These are phyloP conservation scores for Temnothorax ravouxi DNA, from an alignment of 2,888 invertebrate species.

Conservation along the genomic window DNA sequence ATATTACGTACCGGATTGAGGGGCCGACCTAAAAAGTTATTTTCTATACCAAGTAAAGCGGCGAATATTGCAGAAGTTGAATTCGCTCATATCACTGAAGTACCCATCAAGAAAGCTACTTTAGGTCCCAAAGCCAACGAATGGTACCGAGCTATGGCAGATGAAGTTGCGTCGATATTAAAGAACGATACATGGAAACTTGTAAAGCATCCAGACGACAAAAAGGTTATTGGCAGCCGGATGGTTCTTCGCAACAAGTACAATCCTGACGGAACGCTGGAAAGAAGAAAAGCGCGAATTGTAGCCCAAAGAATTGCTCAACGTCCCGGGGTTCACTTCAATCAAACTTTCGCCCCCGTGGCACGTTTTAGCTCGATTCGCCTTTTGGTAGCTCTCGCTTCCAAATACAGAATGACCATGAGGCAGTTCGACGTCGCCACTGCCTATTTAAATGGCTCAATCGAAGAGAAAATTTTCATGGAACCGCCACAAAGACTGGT, in stretches of 20 bases:
- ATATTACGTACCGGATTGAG: neutral
- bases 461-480: too few species aligned
- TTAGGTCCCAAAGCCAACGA: neutral
- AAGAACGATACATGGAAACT: neutral
- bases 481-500: too few species aligned
- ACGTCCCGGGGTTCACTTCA: neutral
- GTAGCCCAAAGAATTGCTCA: neutral
- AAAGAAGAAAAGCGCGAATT: neutral
- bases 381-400: neutral
- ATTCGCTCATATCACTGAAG: neutral
- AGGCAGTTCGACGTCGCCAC: neutral
- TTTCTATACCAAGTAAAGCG: neutral
- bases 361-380: neutral
- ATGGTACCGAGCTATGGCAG: neutral
- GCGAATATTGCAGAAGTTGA: rapidly evolving
- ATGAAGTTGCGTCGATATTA: neutral
- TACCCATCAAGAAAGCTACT: neutral
- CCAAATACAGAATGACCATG: neutral
- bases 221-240: neutral
- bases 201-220: neutral
- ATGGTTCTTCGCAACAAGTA: neutral
- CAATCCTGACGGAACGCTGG: neutral
- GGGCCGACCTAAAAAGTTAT: neutral
- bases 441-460: too few species aligned
- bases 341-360: neutral